A percentile compares a stretch with the other conserved stretches of the same genome.
phyloP scores from a whole-genome alignment of 2,113 vertebrate species.

The Amblyopsis rosae region DNA sequence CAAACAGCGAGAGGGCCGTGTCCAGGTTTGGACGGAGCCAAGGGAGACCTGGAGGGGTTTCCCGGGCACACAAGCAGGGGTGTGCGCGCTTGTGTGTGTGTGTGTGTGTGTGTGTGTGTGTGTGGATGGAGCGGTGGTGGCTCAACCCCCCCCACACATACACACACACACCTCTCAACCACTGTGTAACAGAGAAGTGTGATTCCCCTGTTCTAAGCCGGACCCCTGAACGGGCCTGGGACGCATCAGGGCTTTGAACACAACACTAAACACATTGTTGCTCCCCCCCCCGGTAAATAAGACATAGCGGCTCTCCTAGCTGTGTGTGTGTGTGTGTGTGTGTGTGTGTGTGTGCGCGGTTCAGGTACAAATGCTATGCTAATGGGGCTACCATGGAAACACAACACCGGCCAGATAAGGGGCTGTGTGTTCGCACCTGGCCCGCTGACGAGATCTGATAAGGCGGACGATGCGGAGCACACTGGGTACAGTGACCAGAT shows the following conservation, averaged over 20 bases:
- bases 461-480: slow-evolving; percentile 22
- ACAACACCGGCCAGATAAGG: slow-evolving; percentile 65
- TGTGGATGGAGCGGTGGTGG: neutral
- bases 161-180: neutral
- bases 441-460: slow-evolving; percentile 67
- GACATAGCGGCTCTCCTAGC: no score
- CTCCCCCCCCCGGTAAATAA: no score
- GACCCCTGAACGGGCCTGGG: no score
- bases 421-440: slow-evolving; percentile 65
- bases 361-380: slow-evolving; percentile 66
- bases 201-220: neutral
- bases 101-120: neutral
- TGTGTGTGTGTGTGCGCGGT: slow-evolving; percentile 9
- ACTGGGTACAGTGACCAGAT: slow-evolving; percentile 64
- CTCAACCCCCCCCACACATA: neutral
- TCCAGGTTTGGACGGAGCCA: no score
- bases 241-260: no score
- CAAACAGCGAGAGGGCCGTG: neutral
- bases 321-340: neutral
- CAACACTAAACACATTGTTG: no score
- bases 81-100: no score
- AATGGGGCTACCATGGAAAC: slow-evolving; percentile 67
- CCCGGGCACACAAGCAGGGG: neutral
- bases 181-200: neutral
- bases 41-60: no score